phyloP scores from a whole-genome alignment of 2,113 vertebrate genomes.

The Semicossyphus pulcher region DNA sequence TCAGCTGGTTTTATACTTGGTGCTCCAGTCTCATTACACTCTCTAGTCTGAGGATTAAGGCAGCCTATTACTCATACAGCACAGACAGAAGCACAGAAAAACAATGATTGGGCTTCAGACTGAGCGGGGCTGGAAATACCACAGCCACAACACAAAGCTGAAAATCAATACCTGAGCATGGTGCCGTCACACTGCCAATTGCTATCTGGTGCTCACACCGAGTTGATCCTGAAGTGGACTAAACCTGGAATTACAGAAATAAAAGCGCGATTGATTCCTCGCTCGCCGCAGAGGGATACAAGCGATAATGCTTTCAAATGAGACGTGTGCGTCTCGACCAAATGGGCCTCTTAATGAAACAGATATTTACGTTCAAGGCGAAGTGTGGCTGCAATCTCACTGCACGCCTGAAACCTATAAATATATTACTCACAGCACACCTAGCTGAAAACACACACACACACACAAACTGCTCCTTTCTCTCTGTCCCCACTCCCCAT shows the following conservation, averaged over 20 bases:
- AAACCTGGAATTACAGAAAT: constrained; percentile 61
- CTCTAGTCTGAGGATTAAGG: constrained; percentile 6
- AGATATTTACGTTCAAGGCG: constrained; percentile 9
- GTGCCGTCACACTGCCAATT: constrained; percentile 30
- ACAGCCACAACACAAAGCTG: constrained; percentile 49
- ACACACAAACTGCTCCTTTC: constrained; percentile 45
- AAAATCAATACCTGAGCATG: constrained; percentile 59
- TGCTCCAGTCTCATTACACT: constrained; percentile 25
- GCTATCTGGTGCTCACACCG: constrained; percentile 19
- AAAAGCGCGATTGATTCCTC: constrained; percentile 63
- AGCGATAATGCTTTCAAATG: constrained; percentile 56
- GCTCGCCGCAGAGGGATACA: constrained; percentile 22
- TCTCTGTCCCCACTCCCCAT: constrained; percentile 39
- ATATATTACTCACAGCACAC: constrained; percentile 43
- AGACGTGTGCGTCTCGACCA: constrained; percentile 35
- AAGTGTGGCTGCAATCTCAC: constrained; percentile 35
- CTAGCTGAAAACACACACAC: neutral
- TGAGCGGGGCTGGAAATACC: constrained; percentile 48
- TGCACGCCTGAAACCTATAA: constrained; percentile 34
- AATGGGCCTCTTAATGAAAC: constrained; percentile 33
- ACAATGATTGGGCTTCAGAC: constrained; percentile 43
- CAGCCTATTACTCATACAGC: constrained; percentile 4
- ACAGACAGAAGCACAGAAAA: constrained; percentile 32
- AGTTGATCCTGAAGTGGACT: constrained; percentile 55
- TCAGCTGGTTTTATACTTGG: neutral